Percentiles rank a stretch among this genome's conserved stretches.
These are phyloP conservation scores for Nyctibius bracteatus DNA, from an alignment of 2,113 vertebrate species.

Conservation along the genomic window DNA sequence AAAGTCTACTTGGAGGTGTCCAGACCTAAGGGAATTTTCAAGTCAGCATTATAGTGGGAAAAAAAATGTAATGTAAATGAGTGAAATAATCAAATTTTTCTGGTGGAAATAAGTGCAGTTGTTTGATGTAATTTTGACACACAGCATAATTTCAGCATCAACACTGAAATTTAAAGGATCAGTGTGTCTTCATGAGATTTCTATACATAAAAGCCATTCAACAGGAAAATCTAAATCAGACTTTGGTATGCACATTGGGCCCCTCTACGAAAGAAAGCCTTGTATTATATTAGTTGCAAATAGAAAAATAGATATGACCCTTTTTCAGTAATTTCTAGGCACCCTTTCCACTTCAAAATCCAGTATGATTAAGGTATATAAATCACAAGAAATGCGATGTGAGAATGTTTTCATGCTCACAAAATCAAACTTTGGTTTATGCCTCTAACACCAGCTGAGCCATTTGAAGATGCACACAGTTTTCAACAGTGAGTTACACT, in stretches of 20 bases:
- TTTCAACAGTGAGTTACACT: not conserved
- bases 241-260: not conserved
- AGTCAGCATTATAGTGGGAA: slow-evolving; percentile 55
- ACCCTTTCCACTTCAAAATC: slow-evolving; percentile 12
- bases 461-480: not conserved
- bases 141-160: slow-evolving; percentile 61
- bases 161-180: slow-evolving; percentile 42
- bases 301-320: slow-evolving; percentile 7
- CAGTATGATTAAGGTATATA: not conserved
- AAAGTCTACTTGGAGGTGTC: slow-evolving; percentile 43
- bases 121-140: slow-evolving; percentile 73
- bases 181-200: slow-evolving; percentile 26
- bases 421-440: not conserved
- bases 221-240: slow-evolving; percentile 23
- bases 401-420: not conserved
- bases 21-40: slow-evolving; percentile 63
- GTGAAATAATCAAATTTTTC: slow-evolving; percentile 71
- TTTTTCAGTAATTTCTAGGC: not conserved
- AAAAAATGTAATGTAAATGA: slow-evolving; percentile 62
- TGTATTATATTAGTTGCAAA: not conserved
- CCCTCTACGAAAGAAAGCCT: not conserved
- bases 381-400: not conserved
- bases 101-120: slow-evolving; percentile 64
- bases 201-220: not conserved
- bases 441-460: not conserved